Base-by-base conservation (phyloP, 2,113 vertebrate species). In the Micronisus gabar region DNA sequence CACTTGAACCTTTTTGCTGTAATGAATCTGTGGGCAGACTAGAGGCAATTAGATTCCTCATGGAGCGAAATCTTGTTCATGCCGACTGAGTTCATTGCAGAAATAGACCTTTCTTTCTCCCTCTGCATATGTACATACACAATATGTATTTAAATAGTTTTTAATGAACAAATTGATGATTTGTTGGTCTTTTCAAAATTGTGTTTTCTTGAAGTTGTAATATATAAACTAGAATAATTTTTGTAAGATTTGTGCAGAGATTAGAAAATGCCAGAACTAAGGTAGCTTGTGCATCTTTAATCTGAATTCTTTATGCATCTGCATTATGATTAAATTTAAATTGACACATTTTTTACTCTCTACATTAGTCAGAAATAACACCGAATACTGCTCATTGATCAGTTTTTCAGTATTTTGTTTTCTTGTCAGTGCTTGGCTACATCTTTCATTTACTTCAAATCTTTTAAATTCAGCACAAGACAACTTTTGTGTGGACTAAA, bases 371-470 rank as follows among this genome's bases (percentile, higher is more conserved):
- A 94, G 53, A 85, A 55, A 38, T 32, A 27, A 91, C 38, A n/a
- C 34, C 7, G 14, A 66, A 50, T 47, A 23, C n/a, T 86, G 71
- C 38, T 68, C 50, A 55, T 22, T 34, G 21, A 40, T 70, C 22
- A 63, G 11, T 56, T 97, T 87, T 88, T 61, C n/a, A 83, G 55
- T 62, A 47, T 66, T 86, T 86, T 75, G 13, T 66, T 86, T 93
- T 55, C 38, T 84, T 66, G n/a, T 91, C 72, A 71, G 41, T 75
- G 52, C 52, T 81, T 68, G 75, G 67, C 56, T 40, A 43, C 80
- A 67, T 91, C 86, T 95, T 86, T 95, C 34, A 72, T 86, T 94
- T 91, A 30, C 76, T 93, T 80, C 14, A 78, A 62, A 84, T 89
- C 25, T 93, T 80, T 76, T 50, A 83, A 78, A 83, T 81, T 92